Conservation (phyloP, 2,113 vertebrate genomes). For the Rhabdomys dilectus region DNA sequence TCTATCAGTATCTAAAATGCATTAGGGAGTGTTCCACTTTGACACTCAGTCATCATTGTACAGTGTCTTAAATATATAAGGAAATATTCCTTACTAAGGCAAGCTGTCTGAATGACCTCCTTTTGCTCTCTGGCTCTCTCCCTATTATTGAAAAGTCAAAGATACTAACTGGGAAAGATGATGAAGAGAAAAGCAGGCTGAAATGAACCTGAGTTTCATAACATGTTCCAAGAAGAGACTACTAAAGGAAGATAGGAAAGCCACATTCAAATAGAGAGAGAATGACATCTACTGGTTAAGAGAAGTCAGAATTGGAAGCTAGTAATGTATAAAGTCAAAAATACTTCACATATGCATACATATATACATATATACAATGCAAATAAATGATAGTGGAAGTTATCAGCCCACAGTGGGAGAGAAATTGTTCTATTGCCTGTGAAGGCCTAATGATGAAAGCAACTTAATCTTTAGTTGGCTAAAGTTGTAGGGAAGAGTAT, state of each 20-base stretch:
- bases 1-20: background rate
- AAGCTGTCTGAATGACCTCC: constrained; percentile 73
- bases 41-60: constrained; percentile 37
- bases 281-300: constrained; percentile 87
- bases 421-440: background rate
- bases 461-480: constrained; percentile 58
- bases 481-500: constrained; percentile 29
- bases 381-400: too few species aligned
- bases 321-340: constrained; percentile 58
- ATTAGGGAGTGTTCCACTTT: background rate
- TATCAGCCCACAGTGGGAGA: constrained; percentile 13
- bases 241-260: constrained; percentile 54
- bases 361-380: too few species aligned
- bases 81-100: constrained; percentile 68
- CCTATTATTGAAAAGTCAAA: constrained; percentile 70
- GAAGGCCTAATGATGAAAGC: constrained; percentile 9
- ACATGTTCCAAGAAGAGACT: constrained; percentile 68
- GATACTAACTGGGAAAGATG: constrained; percentile 72
- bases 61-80: constrained; percentile 67
- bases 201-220: constrained; percentile 71
- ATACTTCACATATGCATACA: too few species aligned
- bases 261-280: constrained; percentile 81
- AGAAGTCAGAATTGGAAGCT: constrained; percentile 43
- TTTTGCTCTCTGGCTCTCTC: constrained; percentile 79
- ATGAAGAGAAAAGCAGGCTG: constrained; percentile 78